Evolutionary conservation across 2,797 vertebrate species (phyloP).

Genomic region (Hoplostethus atlanticus): DNA sequence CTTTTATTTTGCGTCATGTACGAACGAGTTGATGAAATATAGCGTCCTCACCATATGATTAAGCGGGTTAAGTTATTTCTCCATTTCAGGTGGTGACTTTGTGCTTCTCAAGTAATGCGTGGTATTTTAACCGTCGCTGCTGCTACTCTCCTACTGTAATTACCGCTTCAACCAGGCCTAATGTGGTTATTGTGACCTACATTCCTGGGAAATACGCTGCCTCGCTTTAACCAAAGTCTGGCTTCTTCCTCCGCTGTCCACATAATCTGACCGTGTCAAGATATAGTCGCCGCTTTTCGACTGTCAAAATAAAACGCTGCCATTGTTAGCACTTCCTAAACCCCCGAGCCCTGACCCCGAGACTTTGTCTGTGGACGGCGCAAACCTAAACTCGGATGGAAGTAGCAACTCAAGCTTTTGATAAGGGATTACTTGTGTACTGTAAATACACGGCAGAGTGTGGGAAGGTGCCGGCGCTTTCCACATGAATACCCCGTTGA

Average conservation of each 20-base stretch:
- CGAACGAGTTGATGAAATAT: slow-evolving; percentile 51
- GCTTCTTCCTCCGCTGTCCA: slow-evolving; percentile 55
- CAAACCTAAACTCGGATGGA: slow-evolving; percentile 56
- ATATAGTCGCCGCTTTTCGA: slow-evolving; percentile 25
- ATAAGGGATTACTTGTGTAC: slow-evolving; percentile 76
- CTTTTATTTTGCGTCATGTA: slow-evolving; percentile 40
- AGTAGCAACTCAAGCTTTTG: slow-evolving; percentile 53
- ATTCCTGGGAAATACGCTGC: slow-evolving; percentile 77
- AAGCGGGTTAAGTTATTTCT: slow-evolving; percentile 54
- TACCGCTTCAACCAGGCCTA: slow-evolving; percentile 70
- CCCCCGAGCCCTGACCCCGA: slow-evolving; percentile 64
- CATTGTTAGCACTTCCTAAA: slow-evolving; percentile 80
- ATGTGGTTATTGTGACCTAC: slow-evolving; percentile 84
- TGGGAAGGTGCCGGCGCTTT: slow-evolving; percentile 77
- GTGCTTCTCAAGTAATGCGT: slow-evolving; percentile 57
- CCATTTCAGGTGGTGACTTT: slow-evolving; percentile 76
- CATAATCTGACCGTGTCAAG: slow-evolving; percentile 58
- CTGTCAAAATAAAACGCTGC: slow-evolving; percentile 69
- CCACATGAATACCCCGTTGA: slow-evolving; percentile 71
- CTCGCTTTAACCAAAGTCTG: slow-evolving; percentile 51
- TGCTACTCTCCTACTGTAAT: slow-evolving; percentile 73
- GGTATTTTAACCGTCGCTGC: slow-evolving; percentile 54
- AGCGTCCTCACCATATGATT: slow-evolving; percentile 50
- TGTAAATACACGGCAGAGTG: slow-evolving; percentile 74
- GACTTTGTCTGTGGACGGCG: slow-evolving; percentile 47